Conservation (phyloP, 1,140 invertebrate species). For the Achatina immaculata region DNA sequence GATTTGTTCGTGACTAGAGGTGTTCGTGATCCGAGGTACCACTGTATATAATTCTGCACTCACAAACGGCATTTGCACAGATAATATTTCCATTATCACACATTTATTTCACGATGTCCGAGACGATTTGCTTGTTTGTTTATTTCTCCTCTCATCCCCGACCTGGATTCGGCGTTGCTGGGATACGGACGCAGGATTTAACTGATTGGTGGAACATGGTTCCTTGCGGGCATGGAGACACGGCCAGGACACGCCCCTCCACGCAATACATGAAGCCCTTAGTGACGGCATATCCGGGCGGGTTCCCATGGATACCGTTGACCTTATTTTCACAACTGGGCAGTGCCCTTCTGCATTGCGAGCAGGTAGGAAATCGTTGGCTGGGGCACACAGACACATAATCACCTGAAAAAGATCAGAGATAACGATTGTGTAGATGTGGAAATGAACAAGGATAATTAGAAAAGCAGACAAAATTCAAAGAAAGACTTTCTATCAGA, state of each 20-base stretch:
- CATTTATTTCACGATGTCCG: no score
- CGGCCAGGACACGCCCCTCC: slow-evolving; percentile 36
- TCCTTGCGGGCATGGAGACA: slow-evolving; percentile 31
- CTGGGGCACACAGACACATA: slow-evolving; percentile 37
- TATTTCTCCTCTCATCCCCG: background rate
- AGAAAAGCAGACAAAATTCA: no score
- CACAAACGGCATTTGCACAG: no score
- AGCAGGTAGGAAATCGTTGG: slow-evolving; percentile 23
- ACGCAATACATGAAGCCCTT: slow-evolving; percentile 42
- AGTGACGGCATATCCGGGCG: slow-evolving; percentile 18
- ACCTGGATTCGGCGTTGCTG: background rate
- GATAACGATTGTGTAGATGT: no score
- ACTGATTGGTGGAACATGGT: slow-evolving; percentile 21
- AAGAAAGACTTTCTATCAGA: no score
- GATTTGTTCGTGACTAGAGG: no score
- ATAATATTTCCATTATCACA: no score
- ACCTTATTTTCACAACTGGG: slow-evolving; percentile 31
- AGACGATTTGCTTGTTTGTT: no score
- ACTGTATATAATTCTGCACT: no score
- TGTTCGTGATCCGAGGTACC: no score
- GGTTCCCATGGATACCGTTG: slow-evolving; percentile 41
- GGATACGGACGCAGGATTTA: slow-evolving; percentile 33
- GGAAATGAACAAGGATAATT: no score
- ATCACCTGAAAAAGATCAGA: slow-evolving; percentile 36
- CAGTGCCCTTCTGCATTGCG: slow-evolving; percentile 24